Conservation (phyloP, 2,888 invertebrate species). For the Caenorhabditis sp. region DNA sequence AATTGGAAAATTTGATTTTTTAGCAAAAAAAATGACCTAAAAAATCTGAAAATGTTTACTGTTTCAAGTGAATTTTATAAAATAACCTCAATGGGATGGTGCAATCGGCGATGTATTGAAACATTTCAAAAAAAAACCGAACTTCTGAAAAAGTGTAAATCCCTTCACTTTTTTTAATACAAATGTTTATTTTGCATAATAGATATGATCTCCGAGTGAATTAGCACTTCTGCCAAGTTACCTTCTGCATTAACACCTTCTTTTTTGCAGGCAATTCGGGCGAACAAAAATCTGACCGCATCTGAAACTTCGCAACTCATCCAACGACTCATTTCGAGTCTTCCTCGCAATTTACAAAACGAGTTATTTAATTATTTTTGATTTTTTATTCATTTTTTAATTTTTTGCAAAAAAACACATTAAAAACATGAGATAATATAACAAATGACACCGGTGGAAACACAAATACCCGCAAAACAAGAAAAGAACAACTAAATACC, state of each 20-base stretch:
- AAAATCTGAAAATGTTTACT: too few relatives aligned
- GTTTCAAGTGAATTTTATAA: too few relatives aligned
- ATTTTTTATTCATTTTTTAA: neutral
- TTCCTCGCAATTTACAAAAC: constrained; percentile 23
- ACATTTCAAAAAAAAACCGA: too few relatives aligned
- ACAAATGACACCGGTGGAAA: neutral
- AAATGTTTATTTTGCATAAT: too few relatives aligned
- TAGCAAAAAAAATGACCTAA: too few relatives aligned
- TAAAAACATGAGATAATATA: constrained; percentile 7
- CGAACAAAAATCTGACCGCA: constrained; percentile 19
- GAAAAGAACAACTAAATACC: constrained; percentile 1
- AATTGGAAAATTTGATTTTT: too few relatives aligned
- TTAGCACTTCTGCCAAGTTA: neutral
- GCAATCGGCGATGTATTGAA: too few relatives aligned
- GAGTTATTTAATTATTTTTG: constrained; percentile 19
- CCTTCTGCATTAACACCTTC: neutral
- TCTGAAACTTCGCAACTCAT: constrained; percentile 27
- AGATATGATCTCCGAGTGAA: neutral
- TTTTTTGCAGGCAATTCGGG: constrained; percentile 28
- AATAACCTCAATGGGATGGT: too few relatives aligned
- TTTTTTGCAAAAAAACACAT: neutral
- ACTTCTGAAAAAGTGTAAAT: too few relatives aligned
- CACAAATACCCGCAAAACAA: neutral
- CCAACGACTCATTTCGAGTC: constrained; percentile 18
- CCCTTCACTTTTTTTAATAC: too few relatives aligned